Conservation (phyloP, 1,140 invertebrate genomes). For the Pollicipes pollicipes region DNA sequence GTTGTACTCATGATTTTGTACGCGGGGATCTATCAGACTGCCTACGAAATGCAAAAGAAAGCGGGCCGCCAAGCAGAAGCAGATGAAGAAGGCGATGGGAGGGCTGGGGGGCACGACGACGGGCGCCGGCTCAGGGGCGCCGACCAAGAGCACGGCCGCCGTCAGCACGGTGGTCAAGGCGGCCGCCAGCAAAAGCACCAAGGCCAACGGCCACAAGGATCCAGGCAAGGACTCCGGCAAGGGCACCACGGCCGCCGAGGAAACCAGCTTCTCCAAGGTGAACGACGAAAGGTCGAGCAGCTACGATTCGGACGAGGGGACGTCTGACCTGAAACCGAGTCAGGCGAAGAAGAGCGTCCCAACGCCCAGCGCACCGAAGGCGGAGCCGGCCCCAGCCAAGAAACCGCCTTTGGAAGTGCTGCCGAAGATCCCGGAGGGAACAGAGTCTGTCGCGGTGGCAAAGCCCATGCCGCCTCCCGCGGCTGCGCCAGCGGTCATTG, state of each 20-base stretch:
- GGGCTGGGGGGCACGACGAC: constrained; percentile 24
- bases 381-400: constrained; percentile 12
- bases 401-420: too few relatives aligned
- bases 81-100: constrained; percentile 77
- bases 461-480: neutral
- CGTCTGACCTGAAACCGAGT: constrained; percentile 13
- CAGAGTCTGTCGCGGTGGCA: neutral
- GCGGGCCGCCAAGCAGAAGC: constrained; percentile 83
- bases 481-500: too few relatives aligned
- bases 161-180: neutral
- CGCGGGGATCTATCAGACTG: constrained; percentile 93
- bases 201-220: neutral
- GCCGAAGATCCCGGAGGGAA: constrained; percentile 14
- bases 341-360: constrained; percentile 11
- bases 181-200: neutral
- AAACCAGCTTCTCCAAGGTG: constrained; percentile 20
- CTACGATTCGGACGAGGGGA: constrained; percentile 14
- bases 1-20: constrained; percentile 87
- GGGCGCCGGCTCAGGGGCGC: neutral
- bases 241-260: constrained; percentile 5
- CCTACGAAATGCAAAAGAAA: constrained; percentile 94
- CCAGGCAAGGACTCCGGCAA: neutral
- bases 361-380: constrained; percentile 9
- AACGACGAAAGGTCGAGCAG: constrained; percentile 24
- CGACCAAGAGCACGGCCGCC: neutral